These are phyloP conservation scores for Galeopterus variegatus DNA, from an alignment of 2,113 vertebrate genomes.

Conservation along the genomic window DNA sequence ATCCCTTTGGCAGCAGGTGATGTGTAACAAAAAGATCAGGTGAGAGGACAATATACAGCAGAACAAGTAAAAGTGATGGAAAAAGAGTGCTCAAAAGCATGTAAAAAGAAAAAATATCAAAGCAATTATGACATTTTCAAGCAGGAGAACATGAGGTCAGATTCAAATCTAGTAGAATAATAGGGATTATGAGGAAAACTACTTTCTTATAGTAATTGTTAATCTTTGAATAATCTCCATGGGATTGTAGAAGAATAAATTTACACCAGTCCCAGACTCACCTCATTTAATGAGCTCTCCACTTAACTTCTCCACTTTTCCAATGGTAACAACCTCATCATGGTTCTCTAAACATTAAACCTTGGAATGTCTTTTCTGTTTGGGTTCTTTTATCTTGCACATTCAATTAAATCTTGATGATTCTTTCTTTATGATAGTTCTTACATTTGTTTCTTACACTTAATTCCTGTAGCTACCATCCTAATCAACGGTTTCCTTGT, in stretches of 20 bases:
- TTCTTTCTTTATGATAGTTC: not conserved
- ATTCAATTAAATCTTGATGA: not conserved
- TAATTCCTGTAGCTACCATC: not conserved
- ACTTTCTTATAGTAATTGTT: not conserved
- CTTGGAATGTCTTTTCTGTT: not conserved
- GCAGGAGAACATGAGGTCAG: not conserved
- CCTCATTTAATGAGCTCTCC: not conserved
- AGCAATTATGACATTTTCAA: not conserved
- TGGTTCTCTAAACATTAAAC: not conserved
- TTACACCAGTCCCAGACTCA: not conserved
- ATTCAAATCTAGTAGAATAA: not conserved
- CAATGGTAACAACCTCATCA: not conserved
- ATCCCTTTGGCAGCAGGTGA: not conserved
- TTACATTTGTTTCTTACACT: not conserved
- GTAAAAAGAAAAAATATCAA: not conserved
- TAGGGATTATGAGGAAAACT: not conserved
- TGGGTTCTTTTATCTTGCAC: not conserved
- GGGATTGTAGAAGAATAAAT: not conserved
- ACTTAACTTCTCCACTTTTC: not conserved
- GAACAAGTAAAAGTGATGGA: not conserved
- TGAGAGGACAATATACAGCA: not conserved
- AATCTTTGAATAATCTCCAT: not conserved
- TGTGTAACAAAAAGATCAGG: not conserved
- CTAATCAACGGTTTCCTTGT: not conserved
- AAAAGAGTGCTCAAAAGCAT: not conserved